Conservation (phyloP, 2,888 invertebrate genomes). For the Branchellion lobata region DNA sequence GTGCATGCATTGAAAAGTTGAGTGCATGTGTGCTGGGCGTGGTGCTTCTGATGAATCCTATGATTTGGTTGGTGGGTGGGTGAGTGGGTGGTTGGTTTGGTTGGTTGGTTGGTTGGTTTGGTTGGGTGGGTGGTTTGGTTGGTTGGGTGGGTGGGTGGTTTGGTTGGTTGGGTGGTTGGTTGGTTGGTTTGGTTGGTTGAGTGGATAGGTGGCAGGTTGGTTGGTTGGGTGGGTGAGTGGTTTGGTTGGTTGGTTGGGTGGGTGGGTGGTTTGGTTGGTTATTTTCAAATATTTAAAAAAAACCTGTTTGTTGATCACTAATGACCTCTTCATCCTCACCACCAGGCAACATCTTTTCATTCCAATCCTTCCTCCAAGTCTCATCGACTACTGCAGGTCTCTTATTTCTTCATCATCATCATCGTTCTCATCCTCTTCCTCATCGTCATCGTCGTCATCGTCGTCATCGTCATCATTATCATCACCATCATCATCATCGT, state of each 20-base stretch:
- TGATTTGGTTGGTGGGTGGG: constrained; percentile 91
- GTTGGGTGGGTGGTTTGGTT: too few relatives aligned
- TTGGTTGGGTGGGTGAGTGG: too few relatives aligned
- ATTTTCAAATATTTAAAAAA: too few relatives aligned
- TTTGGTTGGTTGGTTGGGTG: too few relatives aligned
- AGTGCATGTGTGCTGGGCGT: constrained; percentile 84
- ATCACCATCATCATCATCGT: constrained; percentile 20
- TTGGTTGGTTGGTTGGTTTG: too few relatives aligned
- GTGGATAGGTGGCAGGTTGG: too few relatives aligned
- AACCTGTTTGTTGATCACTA: constrained; percentile 71
- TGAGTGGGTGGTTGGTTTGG: too few relatives aligned
- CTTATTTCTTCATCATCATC: background rate
- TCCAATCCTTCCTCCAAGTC: constrained; percentile 83
- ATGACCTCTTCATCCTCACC: background rate
- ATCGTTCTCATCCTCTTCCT: background rate
- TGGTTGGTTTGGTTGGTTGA: too few relatives aligned
- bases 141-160: too few relatives aligned
- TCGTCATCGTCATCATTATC: constrained; percentile 20
- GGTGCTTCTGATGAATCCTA: constrained; percentile 89
- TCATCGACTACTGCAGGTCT: constrained; percentile 71
- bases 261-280: too few relatives aligned
- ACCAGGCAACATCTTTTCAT: constrained; percentile 87
- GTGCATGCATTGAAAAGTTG: constrained; percentile 80
- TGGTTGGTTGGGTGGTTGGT: too few relatives aligned
- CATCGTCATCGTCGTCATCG: constrained; percentile 4